These are phyloP conservation scores for Papilio protenor DNA, from an alignment of 2,888 invertebrate species.

Conservation along the genomic window DNA sequence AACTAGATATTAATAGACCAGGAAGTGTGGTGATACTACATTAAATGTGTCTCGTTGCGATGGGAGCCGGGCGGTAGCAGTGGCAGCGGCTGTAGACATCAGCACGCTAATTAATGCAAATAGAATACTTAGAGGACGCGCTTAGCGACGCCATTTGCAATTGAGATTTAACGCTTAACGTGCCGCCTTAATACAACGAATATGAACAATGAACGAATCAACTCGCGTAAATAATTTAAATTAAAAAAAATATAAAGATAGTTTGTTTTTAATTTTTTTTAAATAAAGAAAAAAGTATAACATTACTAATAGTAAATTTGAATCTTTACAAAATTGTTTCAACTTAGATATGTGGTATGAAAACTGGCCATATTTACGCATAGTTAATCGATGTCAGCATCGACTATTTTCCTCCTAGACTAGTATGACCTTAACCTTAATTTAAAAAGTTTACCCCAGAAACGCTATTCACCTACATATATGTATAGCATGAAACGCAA, in stretches of 20 bases:
- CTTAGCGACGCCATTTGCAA: constrained; percentile 41
- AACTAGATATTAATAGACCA: not conserved
- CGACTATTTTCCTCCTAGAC: too few relatives aligned
- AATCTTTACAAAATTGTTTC: too few relatives aligned
- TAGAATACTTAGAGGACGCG: constrained; percentile 36
- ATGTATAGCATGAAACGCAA: too few relatives aligned
- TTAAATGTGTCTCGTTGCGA: constrained; percentile 16
- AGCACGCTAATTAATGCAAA: constrained; percentile 31
- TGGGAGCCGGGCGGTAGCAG: not conserved
- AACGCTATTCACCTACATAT: too few relatives aligned
- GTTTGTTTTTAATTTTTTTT: not conserved
- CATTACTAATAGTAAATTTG: too few relatives aligned
- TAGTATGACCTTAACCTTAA: too few relatives aligned
- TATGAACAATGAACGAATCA: not conserved
- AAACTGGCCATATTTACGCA: too few relatives aligned
- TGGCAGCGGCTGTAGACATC: not conserved
- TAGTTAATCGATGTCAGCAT: too few relatives aligned
- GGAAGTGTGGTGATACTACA: not conserved
- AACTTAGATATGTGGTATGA: too few relatives aligned
- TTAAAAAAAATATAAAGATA: not conserved
- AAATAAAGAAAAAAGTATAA: too few relatives aligned
- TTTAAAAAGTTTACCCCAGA: too few relatives aligned
- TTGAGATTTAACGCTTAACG: constrained; percentile 28
- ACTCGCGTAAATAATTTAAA: not conserved
- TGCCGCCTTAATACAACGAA: constrained; percentile 26